Evolutionary conservation across 2,888 invertebrate species (phyloP).

Genomic region (Tachina grossa): DNA sequence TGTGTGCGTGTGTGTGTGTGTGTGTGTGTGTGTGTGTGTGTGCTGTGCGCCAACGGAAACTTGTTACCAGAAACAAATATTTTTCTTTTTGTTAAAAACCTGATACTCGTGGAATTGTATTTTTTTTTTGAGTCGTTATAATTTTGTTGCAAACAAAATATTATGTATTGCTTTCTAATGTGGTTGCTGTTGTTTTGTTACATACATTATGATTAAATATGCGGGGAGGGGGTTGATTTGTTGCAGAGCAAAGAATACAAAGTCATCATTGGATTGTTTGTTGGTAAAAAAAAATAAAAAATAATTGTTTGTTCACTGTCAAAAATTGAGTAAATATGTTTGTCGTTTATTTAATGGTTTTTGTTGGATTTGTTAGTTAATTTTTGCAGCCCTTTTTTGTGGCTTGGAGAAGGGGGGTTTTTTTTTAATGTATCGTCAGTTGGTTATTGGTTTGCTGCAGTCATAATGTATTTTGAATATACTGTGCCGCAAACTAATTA

Average conservation of each 20-base stretch:
- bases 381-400: constrained; percentile 71
- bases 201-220: not conserved
- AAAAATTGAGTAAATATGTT: constrained; percentile 82
- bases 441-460: no score
- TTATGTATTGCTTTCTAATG: constrained; percentile 12
- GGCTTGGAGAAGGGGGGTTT: not conserved
- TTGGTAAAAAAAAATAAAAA: constrained; percentile 69
- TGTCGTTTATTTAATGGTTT: constrained; percentile 77
- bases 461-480: no score
- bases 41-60: constrained; percentile 72
- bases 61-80: constrained; percentile 80
- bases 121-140: not conserved
- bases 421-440: not conserved
- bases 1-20: not conserved
- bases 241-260: constrained; percentile 14
- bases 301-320: constrained; percentile 78
- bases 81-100: constrained; percentile 78
- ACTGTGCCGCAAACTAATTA: no score
- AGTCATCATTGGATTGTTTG: constrained; percentile 60
- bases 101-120: constrained; percentile 64
- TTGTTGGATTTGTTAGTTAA: constrained; percentile 64
- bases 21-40: not conserved
- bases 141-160: constrained; percentile 28
- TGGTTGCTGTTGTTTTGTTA: constrained; percentile 45
- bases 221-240: constrained; percentile 25